phyloP scores from a whole-genome alignment of 2,888 invertebrate genomes.

The Antitype chi region DNA sequence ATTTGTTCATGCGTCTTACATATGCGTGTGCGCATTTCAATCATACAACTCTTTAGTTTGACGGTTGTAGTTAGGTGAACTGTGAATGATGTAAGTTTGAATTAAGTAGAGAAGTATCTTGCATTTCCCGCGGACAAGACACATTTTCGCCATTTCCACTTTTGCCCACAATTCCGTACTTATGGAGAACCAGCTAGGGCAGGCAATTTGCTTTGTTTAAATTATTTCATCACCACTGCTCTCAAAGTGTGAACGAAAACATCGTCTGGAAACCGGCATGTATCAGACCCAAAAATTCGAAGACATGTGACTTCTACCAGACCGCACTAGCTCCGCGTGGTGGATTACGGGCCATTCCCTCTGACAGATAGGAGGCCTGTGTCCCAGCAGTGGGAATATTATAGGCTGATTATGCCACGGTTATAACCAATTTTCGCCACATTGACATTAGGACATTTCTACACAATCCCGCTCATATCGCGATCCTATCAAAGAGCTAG shows the following conservation, averaged over 20 bases:
- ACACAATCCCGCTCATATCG: neutral
- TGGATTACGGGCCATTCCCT: too few species aligned
- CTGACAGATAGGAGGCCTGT: too few species aligned
- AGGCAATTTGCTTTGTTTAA: too few species aligned
- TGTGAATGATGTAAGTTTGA: constrained; percentile 16
- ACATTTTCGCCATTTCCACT: neutral
- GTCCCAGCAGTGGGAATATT: too few species aligned
- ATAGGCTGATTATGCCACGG: too few species aligned
- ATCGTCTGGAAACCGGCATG: too few species aligned
- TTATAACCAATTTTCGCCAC: neutral
- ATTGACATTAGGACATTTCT: neutral
- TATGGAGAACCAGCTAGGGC: too few species aligned
- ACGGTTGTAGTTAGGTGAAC: constrained; percentile 15
- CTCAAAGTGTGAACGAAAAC: too few species aligned
- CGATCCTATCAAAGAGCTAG: constrained; percentile 11
- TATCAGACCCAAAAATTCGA: too few species aligned
- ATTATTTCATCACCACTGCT: too few species aligned
- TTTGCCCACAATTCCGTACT: neutral
- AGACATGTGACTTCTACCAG: too few species aligned
- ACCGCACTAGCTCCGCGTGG: too few species aligned
- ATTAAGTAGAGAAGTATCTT: neutral
- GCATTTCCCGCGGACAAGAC: neutral
- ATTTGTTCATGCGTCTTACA: constrained; percentile 40
- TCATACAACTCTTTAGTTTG: constrained; percentile 32
- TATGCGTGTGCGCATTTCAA: constrained; percentile 41